A percentile compares a stretch with the other conserved stretches of the same genome.
Evolutionary conservation across 2,888 invertebrate genomes (phyloP).

Genomic region (Neelides folsomi): DNA sequence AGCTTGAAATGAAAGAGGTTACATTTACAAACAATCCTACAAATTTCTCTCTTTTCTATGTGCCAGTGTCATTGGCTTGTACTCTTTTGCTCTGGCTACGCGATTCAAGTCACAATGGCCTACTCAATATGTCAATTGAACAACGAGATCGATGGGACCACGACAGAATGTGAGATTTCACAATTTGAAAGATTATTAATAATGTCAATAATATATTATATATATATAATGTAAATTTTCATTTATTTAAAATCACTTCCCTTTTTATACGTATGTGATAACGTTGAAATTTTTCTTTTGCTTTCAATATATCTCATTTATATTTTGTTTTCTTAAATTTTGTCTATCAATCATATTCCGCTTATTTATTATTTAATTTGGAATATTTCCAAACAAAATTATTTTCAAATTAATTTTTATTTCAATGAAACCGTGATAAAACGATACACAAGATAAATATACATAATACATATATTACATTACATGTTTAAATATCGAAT

Average conservation of each 20-base stretch:
- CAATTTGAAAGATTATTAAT: slow-evolving; percentile 4
- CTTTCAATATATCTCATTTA: neutral
- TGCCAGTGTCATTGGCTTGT: slow-evolving; percentile 57
- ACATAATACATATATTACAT: too few species aligned
- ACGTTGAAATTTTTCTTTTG: neutral
- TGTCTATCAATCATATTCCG: neutral
- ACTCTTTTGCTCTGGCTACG: slow-evolving; percentile 58
- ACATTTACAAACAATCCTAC: neutral
- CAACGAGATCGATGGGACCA: slow-evolving; percentile 43
- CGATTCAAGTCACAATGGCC: slow-evolving; percentile 54
- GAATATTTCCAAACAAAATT: too few species aligned
- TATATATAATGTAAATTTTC: neutral
- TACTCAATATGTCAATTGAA: slow-evolving; percentile 58
- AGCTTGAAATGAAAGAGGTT: slow-evolving; percentile 1
- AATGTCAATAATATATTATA: slow-evolving; percentile 2
- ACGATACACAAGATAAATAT: too few species aligned
- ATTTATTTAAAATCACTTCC: neutral
- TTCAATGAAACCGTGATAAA: too few species aligned
- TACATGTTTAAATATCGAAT: too few species aligned
- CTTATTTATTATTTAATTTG: too few species aligned
- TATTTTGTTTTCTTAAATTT: neutral
- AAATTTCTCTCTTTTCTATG: slow-evolving; percentile 19
- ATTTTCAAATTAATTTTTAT: too few species aligned
- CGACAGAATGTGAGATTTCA: slow-evolving; percentile 36
- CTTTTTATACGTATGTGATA: neutral